A percentile compares a stretch with the other conserved stretches of the same genome.
Evolutionary conservation across 2,888 invertebrate species (phyloP).

Genomic region (Peribatodes rhomboidaria): DNA sequence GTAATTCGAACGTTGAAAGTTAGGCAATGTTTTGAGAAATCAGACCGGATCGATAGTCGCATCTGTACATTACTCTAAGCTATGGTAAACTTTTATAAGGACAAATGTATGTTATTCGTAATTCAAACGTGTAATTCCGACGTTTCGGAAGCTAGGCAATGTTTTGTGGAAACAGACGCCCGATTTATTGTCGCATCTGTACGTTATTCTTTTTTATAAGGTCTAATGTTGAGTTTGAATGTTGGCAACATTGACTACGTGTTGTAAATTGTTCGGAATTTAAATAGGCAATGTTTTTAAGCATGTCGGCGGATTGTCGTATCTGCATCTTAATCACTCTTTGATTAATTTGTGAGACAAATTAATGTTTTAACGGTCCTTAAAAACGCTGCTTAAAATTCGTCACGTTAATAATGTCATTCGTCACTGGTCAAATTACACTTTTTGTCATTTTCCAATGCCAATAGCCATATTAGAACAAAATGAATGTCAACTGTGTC

Average conservation of each 20-base stretch:
- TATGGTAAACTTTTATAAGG: conserved; percentile 9
- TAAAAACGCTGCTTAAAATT: too few species aligned
- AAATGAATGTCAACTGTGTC: too few species aligned
- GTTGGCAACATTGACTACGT: too few species aligned
- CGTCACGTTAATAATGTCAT: too few species aligned
- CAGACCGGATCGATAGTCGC: neutral
- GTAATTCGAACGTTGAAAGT: neutral
- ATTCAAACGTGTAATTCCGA: neutral
- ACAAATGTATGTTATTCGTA: neutral
- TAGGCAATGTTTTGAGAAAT: neutral
- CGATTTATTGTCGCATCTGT: too few species aligned
- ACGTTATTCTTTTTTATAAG: neutral
- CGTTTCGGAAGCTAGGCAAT: neutral
- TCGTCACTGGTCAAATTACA: too few species aligned
- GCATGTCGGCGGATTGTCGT: neutral
- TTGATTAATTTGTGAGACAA: neutral
- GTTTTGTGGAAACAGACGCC: too few species aligned
- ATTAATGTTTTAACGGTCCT: neutral
- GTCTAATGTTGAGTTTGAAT: too few species aligned
- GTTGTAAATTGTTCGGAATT: neutral
- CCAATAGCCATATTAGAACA: too few species aligned
- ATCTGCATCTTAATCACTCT: conserved; percentile 3
- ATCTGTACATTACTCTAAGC: conserved; percentile 10
- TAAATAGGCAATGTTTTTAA: neutral
- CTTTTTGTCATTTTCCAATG: too few species aligned